Percentiles rank a stretch among this genome's conserved stretches.
Evolutionary conservation across 2,797 vertebrate species (phyloP).

Genomic region (Otus scops): DNA sequence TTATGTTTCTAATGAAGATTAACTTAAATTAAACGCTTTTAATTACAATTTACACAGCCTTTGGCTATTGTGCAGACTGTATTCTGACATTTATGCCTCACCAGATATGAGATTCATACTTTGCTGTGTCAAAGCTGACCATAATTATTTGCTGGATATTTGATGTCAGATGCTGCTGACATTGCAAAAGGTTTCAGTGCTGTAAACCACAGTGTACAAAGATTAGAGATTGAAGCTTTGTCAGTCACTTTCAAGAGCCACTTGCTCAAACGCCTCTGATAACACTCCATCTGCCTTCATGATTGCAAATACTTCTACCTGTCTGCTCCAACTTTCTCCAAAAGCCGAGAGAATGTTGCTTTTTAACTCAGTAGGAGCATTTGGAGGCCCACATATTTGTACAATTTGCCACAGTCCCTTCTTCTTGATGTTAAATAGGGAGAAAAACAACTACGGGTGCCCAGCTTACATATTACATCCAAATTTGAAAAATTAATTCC

Average conservation of each 20-base stretch:
- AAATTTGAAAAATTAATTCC: slow-evolving; percentile 48
- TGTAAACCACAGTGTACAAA: not conserved
- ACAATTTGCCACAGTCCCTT: not conserved
- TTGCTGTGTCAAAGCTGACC: slow-evolving; percentile 59
- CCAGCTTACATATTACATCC: not conserved
- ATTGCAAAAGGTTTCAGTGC: not conserved
- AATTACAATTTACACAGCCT: slow-evolving; percentile 71
- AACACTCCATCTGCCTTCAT: not conserved
- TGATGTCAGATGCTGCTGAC: slow-evolving; percentile 9
- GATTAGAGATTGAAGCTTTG: not conserved
- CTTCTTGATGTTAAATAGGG: not conserved
- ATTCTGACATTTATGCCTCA: slow-evolving; percentile 47
- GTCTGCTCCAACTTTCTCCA: not conserved
- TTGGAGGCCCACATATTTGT: not conserved
- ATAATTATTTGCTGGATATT: slow-evolving; percentile 52
- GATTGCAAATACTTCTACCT: not conserved
- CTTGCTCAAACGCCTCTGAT: not conserved
- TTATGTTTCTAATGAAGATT: slow-evolving; percentile 76
- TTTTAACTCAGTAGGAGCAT: not conserved
- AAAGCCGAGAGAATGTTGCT: not conserved
- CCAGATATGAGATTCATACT: slow-evolving; percentile 68
- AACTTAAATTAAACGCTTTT: slow-evolving; percentile 77
- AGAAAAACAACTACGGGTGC: not conserved
- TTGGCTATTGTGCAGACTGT: slow-evolving; percentile 55
- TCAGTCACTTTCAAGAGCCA: not conserved